These are phyloP conservation scores for Apodemus sylvaticus DNA, from an alignment of 2,113 vertebrate species.

Conservation along the genomic window DNA sequence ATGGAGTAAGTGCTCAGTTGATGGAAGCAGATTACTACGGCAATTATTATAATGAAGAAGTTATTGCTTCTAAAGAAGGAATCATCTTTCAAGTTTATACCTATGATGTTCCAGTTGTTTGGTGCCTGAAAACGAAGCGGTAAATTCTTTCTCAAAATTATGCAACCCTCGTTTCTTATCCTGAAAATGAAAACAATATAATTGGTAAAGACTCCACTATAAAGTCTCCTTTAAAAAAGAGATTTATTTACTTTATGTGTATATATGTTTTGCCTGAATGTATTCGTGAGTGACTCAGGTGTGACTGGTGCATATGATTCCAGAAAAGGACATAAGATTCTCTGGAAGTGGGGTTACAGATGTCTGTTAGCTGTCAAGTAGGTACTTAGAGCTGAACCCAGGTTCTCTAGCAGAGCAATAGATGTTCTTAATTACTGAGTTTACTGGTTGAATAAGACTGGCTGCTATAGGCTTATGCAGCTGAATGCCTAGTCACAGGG, in stretches of 20 bases:
- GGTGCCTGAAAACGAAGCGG: not conserved
- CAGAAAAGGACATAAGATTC: not conserved
- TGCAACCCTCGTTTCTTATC: not conserved
- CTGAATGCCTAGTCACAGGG: not conserved
- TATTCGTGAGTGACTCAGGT: too few relatives aligned
- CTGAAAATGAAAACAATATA: not conserved
- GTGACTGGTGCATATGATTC: not conserved
- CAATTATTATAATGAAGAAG: not conserved
- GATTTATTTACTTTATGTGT: not conserved
- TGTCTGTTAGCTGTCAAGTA: not conserved
- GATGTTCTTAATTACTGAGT: not conserved
- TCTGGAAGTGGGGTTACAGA: not conserved
- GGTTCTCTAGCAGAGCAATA: not conserved
- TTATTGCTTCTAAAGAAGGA: not conserved
- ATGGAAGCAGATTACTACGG: not conserved
- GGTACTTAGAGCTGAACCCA: not conserved
- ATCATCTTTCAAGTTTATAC: not conserved
- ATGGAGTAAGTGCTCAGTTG: not conserved
- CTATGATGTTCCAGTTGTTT: not conserved
- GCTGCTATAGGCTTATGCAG: not conserved
- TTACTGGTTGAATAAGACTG: not conserved
- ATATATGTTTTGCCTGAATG: not conserved
- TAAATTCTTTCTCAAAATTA: not conserved
- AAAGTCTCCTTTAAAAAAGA: not conserved
- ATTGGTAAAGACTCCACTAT: not conserved